phyloP scores from a whole-genome alignment of 2,113 vertebrate genomes.

The Parotia lawesii region DNA sequence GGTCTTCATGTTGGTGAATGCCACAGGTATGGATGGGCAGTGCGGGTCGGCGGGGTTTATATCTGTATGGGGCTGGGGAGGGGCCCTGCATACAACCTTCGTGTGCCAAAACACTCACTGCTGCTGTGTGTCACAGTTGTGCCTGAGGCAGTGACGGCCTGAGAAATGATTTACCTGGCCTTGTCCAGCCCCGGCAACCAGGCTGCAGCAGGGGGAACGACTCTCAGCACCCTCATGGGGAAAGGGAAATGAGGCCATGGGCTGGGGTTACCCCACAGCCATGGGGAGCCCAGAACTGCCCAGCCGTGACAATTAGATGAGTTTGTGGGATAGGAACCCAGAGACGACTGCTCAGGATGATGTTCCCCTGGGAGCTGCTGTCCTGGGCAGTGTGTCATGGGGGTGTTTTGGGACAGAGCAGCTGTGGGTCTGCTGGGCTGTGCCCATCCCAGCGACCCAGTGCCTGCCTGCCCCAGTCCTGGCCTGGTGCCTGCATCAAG shows the following conservation, averaged over 20 bases:
- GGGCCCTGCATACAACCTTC: background rate
- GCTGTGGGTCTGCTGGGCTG: background rate
- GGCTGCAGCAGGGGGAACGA: background rate
- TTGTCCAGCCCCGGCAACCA: background rate
- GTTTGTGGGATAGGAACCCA: background rate
- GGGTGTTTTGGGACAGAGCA: background rate
- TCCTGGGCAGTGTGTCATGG: background rate
- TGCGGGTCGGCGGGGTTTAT: background rate
- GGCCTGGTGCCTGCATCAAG: background rate
- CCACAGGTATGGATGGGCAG: background rate
- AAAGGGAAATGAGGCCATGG: background rate
- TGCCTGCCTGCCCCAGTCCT: accelerated
- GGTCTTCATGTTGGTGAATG: slow-evolving; percentile 12
- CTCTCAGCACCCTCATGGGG: background rate
- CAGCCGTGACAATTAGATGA: background rate
- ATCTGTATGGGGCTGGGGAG: background rate
- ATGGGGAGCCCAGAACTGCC: background rate
- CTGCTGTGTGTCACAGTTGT: background rate
- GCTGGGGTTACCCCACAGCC: background rate
- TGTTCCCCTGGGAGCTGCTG: background rate
- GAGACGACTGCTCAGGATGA: background rate
- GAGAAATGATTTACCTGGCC: slow-evolving; percentile 49
- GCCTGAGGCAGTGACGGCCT: slow-evolving; percentile 22
- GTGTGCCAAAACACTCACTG: background rate
- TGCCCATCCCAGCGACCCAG: background rate